Evolutionary conservation across 2,113 vertebrate genomes (phyloP).

Genomic region (Corythaixoides concolor): DNA sequence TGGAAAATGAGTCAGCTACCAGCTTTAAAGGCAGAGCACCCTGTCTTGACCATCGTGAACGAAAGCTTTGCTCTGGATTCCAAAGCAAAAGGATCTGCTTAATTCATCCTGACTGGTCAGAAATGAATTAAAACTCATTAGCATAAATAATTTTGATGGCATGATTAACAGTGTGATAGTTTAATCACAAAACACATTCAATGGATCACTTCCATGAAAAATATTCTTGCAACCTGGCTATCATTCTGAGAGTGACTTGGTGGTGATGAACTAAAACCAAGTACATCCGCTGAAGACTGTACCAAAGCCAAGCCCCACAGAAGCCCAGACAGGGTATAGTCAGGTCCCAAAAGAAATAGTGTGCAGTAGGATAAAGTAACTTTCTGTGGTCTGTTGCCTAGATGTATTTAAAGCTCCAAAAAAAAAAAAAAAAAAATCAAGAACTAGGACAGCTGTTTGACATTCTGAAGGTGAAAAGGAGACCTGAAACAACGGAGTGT

Average conservation of each 20-base stretch:
- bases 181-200: not conserved
- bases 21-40: not conserved
- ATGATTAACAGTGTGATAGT: not conserved
- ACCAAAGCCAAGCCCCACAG: not conserved
- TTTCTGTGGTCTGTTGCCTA: not conserved
- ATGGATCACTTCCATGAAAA: not conserved
- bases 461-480: not conserved
- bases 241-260: not conserved
- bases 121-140: not conserved
- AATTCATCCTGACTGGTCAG: not conserved
- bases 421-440: not conserved
- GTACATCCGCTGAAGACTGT: not conserved
- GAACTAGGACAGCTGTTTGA: not conserved
- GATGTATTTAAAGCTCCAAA: slow-evolving; percentile 15
- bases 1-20: not conserved
- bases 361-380: not conserved
- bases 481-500: slow-evolving; percentile 38
- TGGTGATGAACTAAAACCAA: not conserved
- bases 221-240: not conserved
- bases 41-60: not conserved
- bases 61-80: not conserved
- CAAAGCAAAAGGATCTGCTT: not conserved
- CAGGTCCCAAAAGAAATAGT: not conserved
- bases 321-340: not conserved
- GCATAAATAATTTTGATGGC: not conserved